phyloP scores from a whole-genome alignment of 2,888 invertebrate genomes.

The Stratiomys singularior region DNA sequence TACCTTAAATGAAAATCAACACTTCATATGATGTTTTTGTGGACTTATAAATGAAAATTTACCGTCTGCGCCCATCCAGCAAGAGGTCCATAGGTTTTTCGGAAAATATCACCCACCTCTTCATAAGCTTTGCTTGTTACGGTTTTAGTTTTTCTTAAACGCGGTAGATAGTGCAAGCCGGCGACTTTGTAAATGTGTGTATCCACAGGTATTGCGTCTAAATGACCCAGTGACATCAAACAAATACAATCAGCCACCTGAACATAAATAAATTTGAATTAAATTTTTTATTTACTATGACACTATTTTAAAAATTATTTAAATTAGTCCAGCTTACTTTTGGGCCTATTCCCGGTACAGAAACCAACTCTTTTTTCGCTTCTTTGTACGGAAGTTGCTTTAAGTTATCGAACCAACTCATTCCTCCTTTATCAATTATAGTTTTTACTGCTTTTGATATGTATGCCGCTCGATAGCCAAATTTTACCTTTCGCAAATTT shows the following conservation, averaged over 20 bases:
- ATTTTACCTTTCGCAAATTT: conserved; percentile 77
- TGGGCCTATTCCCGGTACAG: conserved; percentile 89
- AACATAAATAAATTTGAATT: neutral
- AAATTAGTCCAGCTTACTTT: no score
- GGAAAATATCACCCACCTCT: conserved; percentile 86
- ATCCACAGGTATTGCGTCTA: conserved; percentile 92
- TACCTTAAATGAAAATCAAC: conserved; percentile 69
- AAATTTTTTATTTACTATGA: neutral
- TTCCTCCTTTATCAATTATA: conserved; percentile 76
- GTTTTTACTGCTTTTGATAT: conserved; percentile 79
- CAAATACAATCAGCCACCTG: conserved; percentile 98
- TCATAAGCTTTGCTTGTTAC: conserved; percentile 84
- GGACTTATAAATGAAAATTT: conserved; percentile 64
- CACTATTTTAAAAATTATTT: no score
- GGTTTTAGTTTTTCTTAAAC: conserved; percentile 75
- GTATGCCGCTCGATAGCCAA: conserved; percentile 90
- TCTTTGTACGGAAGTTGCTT: conserved; percentile 75
- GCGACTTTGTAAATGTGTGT: conserved; percentile 96
- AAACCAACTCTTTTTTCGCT: conserved; percentile 78
- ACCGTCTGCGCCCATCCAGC: conserved; percentile 98
- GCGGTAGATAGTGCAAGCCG: conserved; percentile 80
- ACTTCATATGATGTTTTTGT: neutral
- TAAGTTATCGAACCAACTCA: conserved; percentile 78
- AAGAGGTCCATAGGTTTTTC: conserved; percentile 81
- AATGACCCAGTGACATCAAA: conserved; percentile 92